Evolutionary conservation across 2,113 vertebrate genomes (phyloP), one percentile per base, ranked within the genome.

Genomic region (Sigmodon hispidus): DNA sequence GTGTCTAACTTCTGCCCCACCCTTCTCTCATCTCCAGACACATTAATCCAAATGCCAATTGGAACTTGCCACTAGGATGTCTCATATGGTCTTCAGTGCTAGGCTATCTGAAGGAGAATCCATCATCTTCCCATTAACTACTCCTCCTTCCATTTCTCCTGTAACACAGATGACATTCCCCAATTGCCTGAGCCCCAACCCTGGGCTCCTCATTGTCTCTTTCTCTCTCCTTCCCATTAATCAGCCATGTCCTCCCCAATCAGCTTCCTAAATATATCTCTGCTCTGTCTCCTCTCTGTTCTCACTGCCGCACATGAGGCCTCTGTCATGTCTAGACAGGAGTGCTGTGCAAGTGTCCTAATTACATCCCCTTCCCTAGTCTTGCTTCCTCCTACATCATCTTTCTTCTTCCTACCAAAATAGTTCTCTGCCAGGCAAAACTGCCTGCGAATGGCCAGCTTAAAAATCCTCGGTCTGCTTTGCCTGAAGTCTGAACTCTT

Each of bases 261-360:
- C 90, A 86, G 85, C 94, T 93, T 96, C 81, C 96, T 97, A 97
- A 97, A 94, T 96, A 96, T 96, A 97, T 93, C 96, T 94, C 65
- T 57, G 76, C 48, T 93, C 88, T 93, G 80, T 98, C 89, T 94
- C 84, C 63, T 95, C 83, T 93, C 88, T 26, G 21, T 57, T 57
- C 73, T 94, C 77, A 13, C 84, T 69, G 6, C 26, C 4, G 3
- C 70, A 45, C 48, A n/a, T 50, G 17, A 36, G 77, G 84, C 11
- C 61, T 61, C 55, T 13, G 0, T 94, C 80, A 70, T 85, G 65
- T 89, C 90, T 77, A 94, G 92, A 50, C 40, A 81, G 34, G 34
- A 88, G 24, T 40, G 48, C 52, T 57, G 52, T 75, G 67, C 40
- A 52, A 91, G 48, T 63, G n/a, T 95, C 69, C 90, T 95, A 94